Evolutionary conservation across 30 jellyfish, hydroid and myxozoan genomes (phyloP).

Genomic region (Hydractinia symbiolongicarpus): DNA sequence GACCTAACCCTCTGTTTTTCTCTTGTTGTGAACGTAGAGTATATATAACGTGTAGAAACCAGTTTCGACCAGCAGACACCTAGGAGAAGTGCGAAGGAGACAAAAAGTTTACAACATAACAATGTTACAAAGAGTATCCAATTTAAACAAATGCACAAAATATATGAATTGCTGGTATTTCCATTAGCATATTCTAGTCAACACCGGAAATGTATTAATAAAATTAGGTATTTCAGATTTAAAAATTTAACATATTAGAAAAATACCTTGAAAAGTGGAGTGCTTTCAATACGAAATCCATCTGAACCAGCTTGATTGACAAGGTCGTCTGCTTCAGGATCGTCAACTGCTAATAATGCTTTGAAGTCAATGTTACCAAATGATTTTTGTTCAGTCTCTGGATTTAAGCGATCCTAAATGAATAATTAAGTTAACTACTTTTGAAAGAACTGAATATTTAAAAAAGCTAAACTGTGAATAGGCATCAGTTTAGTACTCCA

Average conservation of each 20-base stretch:
- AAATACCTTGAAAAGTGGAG: constrained; percentile 82
- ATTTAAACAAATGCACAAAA: too few relatives aligned
- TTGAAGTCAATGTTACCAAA: constrained; percentile 64
- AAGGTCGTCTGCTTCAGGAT: constrained; percentile 34
- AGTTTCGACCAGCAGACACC: constrained; percentile 87
- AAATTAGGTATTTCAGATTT: neutral
- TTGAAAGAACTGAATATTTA: too few relatives aligned
- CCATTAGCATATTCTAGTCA: too few relatives aligned
- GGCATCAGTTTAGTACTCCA: too few relatives aligned
- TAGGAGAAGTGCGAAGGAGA: neutral
- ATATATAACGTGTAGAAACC: constrained; percentile 92
- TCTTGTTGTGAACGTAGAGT: constrained; percentile 63
- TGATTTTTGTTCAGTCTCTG: constrained; percentile 39
- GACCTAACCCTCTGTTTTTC: constrained; percentile 65
- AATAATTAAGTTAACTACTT: neutral
- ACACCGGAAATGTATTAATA: too few relatives aligned
- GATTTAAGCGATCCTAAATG: constrained; percentile 78
- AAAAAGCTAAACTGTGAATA: too few relatives aligned
- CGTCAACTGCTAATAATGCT: constrained; percentile 66
- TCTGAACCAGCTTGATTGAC: constrained; percentile 79
- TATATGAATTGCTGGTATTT: too few relatives aligned
- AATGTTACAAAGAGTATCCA: too few relatives aligned
- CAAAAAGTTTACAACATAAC: neutral
- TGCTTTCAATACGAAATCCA: constrained; percentile 80
- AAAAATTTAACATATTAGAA: neutral